Evolutionary conservation across 1,140 invertebrate genomes (phyloP), one percentile per base, ranked within the genome.

Genomic region (Drosophila elegans): DNA sequence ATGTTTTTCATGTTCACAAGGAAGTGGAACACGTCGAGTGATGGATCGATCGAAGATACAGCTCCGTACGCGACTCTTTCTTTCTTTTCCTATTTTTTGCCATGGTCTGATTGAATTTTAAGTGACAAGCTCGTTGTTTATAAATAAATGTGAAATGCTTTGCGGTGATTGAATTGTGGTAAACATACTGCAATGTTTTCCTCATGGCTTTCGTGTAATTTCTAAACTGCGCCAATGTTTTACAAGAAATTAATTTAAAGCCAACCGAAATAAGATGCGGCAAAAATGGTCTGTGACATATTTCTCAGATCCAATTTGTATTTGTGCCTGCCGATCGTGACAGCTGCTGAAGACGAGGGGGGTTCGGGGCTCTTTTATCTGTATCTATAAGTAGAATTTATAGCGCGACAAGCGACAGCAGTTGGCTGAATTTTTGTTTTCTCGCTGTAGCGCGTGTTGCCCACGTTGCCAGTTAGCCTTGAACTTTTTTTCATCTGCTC

Each of bases 401-500:
- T 83, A 71, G 54, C 25, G 44, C 48, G 68, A 82, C 68, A 74
- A 45, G 57, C 63, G 78, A 48, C 78, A 57, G 55, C 78, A 74
- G 78, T 74, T 80, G 55, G 16, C 49, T 44, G 13, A 54, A 41
- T 55, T 36, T 63, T 53, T 74, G 16, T 56, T 51, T 78, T 44
- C 21, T 36, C 12, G 39, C 25, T 41, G 61, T 76, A 54, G 76
- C 76, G 60, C 73, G 42, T 81, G 79, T 77, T 89, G 72, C 76
- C 73, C 61, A 89, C 84, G 41, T 74, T 75, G n/a, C n/a, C 62
- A 67, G 49, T 62, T 83, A 77, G 83, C 83, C 83, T 88, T 88
- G 83, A 88, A 88, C 83, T 88, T 86, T 86, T 88, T 86, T 74
- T 73, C 36, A 51, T 51, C 45, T 32, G 55, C 49, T 69, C 16